phyloP scores from a whole-genome alignment of 2,888 invertebrate genomes.

The Phortica okadai region DNA sequence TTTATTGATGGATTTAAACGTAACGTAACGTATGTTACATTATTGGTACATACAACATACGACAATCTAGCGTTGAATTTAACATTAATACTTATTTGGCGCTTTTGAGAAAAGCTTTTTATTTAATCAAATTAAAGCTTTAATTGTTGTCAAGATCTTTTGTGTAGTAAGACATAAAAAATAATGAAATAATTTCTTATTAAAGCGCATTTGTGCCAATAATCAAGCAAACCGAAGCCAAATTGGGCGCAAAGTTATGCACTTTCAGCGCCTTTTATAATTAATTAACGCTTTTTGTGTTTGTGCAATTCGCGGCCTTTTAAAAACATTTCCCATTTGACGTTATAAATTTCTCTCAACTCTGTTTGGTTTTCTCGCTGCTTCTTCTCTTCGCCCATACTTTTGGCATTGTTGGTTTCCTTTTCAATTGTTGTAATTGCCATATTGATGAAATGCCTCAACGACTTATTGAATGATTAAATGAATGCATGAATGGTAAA shows the following conservation, averaged over 20 bases:
- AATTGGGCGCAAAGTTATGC: conserved; percentile 10
- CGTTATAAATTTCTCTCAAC: not conserved
- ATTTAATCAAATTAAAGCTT: no score
- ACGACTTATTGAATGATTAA: no score
- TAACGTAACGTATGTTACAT: no score
- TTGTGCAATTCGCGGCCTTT: not conserved
- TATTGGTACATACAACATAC: no score
- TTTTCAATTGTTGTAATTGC: conserved; percentile 23
- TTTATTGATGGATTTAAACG: no score
- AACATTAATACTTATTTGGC: no score
- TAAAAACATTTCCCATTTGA: not conserved
- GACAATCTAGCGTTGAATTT: no score
- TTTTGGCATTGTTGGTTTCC: conserved; percentile 10
- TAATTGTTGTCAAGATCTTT: no score
- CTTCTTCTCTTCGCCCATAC: not conserved
- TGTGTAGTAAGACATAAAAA: no score
- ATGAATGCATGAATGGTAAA: not conserved
- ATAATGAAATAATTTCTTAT: no score
- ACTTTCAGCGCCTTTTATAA: conserved; percentile 17
- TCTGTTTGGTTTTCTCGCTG: not conserved
- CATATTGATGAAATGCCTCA: not conserved
- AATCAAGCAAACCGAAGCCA: not conserved
- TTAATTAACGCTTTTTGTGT: not conserved
- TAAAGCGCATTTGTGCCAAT: no score
- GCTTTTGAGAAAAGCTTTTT: no score